Percentiles rank a stretch among this genome's conserved stretches.
Conservation (phyloP, 2,797 vertebrate species). For the Triplophysa bombifrons region DNA sequence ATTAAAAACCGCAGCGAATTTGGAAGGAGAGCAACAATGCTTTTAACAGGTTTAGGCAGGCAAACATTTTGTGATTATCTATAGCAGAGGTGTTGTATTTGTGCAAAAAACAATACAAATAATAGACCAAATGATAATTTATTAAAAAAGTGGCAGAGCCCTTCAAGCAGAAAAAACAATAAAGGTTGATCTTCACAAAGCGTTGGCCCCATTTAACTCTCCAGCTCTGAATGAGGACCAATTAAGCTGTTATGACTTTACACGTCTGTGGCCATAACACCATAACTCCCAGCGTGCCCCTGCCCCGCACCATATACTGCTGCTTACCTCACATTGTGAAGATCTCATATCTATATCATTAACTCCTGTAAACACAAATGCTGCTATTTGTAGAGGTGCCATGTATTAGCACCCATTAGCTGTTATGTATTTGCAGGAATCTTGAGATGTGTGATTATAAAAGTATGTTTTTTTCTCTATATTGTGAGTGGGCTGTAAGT, state of each 20-base stretch:
- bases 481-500: no score
- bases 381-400: constrained; percentile 16
- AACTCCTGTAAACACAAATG: constrained; percentile 25
- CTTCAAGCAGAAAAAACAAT: constrained; percentile 5
- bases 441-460: not conserved
- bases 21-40: no score
- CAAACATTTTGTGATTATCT: not conserved
- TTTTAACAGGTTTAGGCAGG: not conserved
- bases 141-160: constrained; percentile 4
- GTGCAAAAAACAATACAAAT: not conserved
- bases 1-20: no score
- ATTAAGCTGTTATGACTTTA: constrained; percentile 55
- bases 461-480: no score
- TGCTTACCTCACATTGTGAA: constrained; percentile 13
- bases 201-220: constrained; percentile 46
- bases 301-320: constrained; percentile 24
- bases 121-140: not conserved
- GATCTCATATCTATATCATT: constrained; percentile 24
- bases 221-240: constrained; percentile 47
- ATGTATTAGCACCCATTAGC: constrained; percentile 13
- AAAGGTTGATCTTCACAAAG: not conserved
- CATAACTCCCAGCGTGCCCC: constrained; percentile 48
- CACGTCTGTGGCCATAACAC: constrained; percentile 10
- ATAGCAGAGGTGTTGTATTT: not conserved
- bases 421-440: not conserved